Evolutionary conservation across 2,797 vertebrate species (phyloP).

Genomic region (Geotrypetes seraphini): DNA sequence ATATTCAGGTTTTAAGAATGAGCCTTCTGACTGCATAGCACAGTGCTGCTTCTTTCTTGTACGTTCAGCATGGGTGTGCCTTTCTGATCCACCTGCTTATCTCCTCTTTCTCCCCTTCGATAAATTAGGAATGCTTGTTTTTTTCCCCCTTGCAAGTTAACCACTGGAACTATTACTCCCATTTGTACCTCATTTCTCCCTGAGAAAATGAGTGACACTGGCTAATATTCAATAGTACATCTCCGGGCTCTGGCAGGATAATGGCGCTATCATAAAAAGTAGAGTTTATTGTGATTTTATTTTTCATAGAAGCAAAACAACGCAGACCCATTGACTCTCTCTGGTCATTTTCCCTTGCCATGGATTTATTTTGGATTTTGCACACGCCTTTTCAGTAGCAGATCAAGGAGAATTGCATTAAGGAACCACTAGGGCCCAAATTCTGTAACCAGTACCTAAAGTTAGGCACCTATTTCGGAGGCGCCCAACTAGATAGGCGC

Average conservation of each 20-base stretch:
- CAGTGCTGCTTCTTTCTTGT: constrained; percentile 54
- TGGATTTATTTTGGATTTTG: too few relatives aligned
- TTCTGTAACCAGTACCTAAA: too few relatives aligned
- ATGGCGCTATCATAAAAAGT: not conserved
- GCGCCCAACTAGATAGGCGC: too few relatives aligned
- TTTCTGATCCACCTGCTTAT: constrained; percentile 50
- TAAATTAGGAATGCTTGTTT: constrained; percentile 23
- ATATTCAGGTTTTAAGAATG: constrained; percentile 64
- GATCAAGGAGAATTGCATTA: too few relatives aligned
- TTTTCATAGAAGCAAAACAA: not conserved
- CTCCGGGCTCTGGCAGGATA: not conserved
- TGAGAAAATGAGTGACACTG: constrained; percentile 15
- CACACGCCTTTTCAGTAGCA: too few relatives aligned
- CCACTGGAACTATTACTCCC: constrained; percentile 25
- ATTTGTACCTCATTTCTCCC: constrained; percentile 10
- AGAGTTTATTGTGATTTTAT: not conserved
- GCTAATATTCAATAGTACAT: not conserved
- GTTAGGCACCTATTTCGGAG: too few relatives aligned
- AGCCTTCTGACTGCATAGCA: constrained; percentile 58
- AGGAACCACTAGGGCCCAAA: too few relatives aligned
- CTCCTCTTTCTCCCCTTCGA: constrained; percentile 42
- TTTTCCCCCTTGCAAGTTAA: too few relatives aligned
- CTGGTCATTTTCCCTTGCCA: not conserved
- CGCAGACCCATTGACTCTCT: not conserved
- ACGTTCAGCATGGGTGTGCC: constrained; percentile 68